These are phyloP conservation scores for Spinibarbus caldwelli DNA, from an alignment of 2,797 vertebrate species.

Conservation along the genomic window DNA sequence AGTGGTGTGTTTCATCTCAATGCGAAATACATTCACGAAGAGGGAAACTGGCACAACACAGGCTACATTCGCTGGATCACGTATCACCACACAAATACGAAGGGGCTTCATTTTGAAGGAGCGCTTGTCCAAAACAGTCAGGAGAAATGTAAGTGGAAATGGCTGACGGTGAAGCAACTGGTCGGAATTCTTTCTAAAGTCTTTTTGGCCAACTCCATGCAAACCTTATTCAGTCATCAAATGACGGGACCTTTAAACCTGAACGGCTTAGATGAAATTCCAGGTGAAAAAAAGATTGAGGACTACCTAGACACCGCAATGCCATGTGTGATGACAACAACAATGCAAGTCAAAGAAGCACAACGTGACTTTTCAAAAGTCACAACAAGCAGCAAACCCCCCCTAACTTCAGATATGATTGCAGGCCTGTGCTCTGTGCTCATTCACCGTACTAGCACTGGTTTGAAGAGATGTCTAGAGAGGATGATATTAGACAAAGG, in stretches of 20 bases:
- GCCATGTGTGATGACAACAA: neutral
- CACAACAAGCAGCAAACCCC: neutral
- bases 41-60: conserved; percentile 11
- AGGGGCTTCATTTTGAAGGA: conserved; percentile 44
- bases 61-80: conserved; percentile 43
- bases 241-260: neutral
- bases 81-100: conserved; percentile 33
- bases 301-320: neutral
- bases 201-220: neutral
- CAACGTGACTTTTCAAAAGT: neutral
- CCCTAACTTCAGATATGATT: neutral
- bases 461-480: conserved; percentile 35
- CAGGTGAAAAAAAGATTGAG: neutral
- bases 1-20: conserved; percentile 45
- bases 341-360: conserved; percentile 9
- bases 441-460: conserved; percentile 32
- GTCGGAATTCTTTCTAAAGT: conserved; percentile 49
- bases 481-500: neutral
- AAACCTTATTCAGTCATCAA: conserved; percentile 16
- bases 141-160: conserved; percentile 20
- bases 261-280: neutral
- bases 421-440: conserved; percentile 16
- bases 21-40: conserved; percentile 5
- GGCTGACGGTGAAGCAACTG: conserved; percentile 18
- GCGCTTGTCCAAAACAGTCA: conserved; percentile 48